Conservation (phyloP, 2,888 invertebrate genomes). For the Horisme vitalbata region DNA sequence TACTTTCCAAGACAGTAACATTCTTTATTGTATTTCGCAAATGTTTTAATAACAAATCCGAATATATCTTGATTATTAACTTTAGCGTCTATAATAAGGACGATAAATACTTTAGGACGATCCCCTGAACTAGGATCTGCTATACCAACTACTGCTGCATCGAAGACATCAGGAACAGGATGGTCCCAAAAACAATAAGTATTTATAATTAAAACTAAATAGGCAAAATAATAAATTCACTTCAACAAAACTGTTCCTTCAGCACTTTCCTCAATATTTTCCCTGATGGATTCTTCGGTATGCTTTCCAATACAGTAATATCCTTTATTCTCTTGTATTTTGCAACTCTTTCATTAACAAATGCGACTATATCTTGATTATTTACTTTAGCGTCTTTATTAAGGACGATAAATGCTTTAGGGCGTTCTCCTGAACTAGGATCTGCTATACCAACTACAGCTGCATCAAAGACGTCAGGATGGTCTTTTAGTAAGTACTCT, state of each 20-base stretch:
- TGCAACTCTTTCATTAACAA: constrained; percentile 86
- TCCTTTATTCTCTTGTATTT: constrained; percentile 89
- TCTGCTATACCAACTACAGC: constrained; percentile 92
- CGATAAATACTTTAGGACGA: constrained; percentile 89
- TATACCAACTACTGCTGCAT: constrained; percentile 92
- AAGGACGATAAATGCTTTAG: constrained; percentile 87
- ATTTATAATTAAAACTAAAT: too few species aligned
- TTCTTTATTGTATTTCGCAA: constrained; percentile 89
- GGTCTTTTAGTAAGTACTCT: constrained; percentile 87
- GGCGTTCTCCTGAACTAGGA: constrained; percentile 86
- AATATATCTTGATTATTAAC: constrained; percentile 81
- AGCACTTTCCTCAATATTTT: constrained; percentile 88
- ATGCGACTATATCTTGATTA: constrained; percentile 83
- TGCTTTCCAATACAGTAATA: constrained; percentile 84
- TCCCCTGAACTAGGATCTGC: constrained; percentile 87
- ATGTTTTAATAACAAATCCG: constrained; percentile 85
- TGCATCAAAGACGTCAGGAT: constrained; percentile 89
- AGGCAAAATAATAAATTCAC: background rate
- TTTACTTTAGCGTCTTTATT: constrained; percentile 68
- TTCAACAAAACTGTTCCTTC: constrained; percentile 49
- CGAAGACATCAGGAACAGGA: constrained; percentile 87
- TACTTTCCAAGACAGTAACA: constrained; percentile 84
- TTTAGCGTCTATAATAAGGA: constrained; percentile 71
- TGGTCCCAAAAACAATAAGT: too few species aligned
- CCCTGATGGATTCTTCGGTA: constrained; percentile 90